Percentiles rank a stretch among this genome's conserved stretches.
phyloP scores from a whole-genome alignment of 2,888 invertebrate species.

The Sarcophaga carnaria region DNA sequence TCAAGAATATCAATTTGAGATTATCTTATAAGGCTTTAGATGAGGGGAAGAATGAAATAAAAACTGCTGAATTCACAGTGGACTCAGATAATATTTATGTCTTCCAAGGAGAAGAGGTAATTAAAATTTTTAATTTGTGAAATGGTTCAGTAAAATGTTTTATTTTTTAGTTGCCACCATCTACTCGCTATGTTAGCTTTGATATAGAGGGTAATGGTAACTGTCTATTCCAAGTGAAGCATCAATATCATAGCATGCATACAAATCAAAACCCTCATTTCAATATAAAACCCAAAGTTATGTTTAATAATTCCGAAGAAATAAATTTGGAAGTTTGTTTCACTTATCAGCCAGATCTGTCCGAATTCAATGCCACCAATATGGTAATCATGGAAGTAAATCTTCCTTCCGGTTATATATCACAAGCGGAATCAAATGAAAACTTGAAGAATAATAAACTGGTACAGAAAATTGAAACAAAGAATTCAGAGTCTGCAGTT shows the following conservation, averaged over 20 bases:
- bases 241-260: conserved; percentile 90
- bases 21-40: conserved; percentile 34
- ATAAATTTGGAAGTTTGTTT: conserved; percentile 8
- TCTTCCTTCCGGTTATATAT: conserved; percentile 90
- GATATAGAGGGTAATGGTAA: conserved; percentile 90
- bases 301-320: not conserved
- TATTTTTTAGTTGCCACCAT: conserved; percentile 44
- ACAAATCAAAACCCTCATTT: conserved; percentile 88
- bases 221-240: conserved; percentile 88
- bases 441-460: not conserved
- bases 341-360: not conserved
- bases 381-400: conserved; percentile 88
- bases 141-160: not conserved
- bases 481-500: conserved; percentile 25
- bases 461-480: conserved; percentile 23
- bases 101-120: conserved; percentile 88
- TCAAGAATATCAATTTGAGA: conserved; percentile 29
- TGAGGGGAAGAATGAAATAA: conserved; percentile 12
- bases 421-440: conserved; percentile 31
- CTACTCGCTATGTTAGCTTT: conserved; percentile 85
- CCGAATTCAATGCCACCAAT: not conserved
- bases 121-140: conserved; percentile 48
- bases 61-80: conserved; percentile 78
- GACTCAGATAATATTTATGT: conserved; percentile 89
- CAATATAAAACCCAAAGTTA: not conserved